Percentiles rank a stretch among this genome's conserved stretches.
phyloP scores from a whole-genome alignment of 2,888 invertebrate genomes.

The Brachyptera putata region DNA sequence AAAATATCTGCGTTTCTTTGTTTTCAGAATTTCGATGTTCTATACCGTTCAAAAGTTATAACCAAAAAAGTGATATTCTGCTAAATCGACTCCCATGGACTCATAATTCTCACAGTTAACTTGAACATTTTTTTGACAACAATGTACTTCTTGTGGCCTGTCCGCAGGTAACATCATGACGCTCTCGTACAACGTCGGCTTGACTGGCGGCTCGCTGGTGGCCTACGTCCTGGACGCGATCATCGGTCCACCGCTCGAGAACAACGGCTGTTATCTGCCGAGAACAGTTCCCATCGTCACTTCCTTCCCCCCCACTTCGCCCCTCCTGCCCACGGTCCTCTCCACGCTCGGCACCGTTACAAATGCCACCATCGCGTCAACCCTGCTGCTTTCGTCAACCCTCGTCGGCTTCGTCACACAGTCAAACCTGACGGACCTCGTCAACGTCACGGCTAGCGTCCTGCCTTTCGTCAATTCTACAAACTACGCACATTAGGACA shows the following conservation, averaged over 20 bases:
- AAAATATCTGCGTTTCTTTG: no score
- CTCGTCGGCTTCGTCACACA: neutral
- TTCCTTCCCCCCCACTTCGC: neutral
- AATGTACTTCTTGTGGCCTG: no score
- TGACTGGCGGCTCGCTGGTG: conserved; percentile 77
- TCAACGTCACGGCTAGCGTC: neutral
- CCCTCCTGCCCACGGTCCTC: neutral
- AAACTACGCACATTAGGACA: neutral
- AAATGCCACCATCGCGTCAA: neutral
- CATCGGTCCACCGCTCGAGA: conserved; percentile 44
- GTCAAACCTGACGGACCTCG: neutral
- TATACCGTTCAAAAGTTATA: no score
- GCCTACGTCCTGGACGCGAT: conserved; percentile 69
- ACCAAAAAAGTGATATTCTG: no score
- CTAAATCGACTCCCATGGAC: no score
- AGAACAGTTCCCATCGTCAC: neutral
- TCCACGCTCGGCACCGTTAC: neutral
- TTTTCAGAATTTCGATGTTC: no score
- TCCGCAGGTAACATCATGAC: conserved; percentile 86
- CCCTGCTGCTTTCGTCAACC: neutral
- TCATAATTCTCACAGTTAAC: no score
- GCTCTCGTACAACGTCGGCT: conserved; percentile 80
- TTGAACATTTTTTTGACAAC: no score
- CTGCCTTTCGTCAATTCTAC: neutral
- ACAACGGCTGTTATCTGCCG: conserved; percentile 20